phyloP scores from a whole-genome alignment of 2,113 vertebrate genomes.

The Prunella fulvescens region DNA sequence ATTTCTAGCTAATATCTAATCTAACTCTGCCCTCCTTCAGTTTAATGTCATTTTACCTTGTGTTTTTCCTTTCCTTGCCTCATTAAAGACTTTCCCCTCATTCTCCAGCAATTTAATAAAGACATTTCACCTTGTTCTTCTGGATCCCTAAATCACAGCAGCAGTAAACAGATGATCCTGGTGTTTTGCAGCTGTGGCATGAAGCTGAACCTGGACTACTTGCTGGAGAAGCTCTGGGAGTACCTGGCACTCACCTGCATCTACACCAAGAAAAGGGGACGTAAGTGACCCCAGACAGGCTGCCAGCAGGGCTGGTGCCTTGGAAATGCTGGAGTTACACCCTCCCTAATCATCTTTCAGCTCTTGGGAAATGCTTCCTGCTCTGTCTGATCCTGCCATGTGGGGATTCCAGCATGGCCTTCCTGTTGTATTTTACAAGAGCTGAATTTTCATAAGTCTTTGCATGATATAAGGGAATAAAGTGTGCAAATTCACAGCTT shows the following conservation, averaged over 20 bases:
- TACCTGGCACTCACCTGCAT: conserved; percentile 95
- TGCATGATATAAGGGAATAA: background rate
- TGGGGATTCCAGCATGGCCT: background rate
- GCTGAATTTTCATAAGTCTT: background rate
- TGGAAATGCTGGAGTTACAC: background rate
- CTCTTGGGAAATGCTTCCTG: background rate
- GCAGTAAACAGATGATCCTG: background rate
- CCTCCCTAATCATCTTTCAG: background rate
- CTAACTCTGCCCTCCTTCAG: background rate
- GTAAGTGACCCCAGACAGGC: conserved; percentile 67
- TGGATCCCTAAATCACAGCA: background rate
- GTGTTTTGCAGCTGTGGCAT: conserved; percentile 86
- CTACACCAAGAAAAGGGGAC: conserved; percentile 97
- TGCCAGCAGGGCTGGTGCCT: background rate
- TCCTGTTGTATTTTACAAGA: background rate
- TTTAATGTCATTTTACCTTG: background rate
- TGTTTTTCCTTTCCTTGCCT: background rate
- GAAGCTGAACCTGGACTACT: conserved; percentile 95
- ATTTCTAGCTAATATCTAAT: background rate
- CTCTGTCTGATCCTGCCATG: background rate
- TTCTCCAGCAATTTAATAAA: background rate
- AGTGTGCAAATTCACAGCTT: background rate
- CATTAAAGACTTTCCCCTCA: background rate
- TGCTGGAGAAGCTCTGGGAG: conserved; percentile 94
- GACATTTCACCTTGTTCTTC: background rate